A percentile compares a stretch with the other conserved stretches of the same genome.
Evolutionary conservation across 2,113 vertebrate genomes (phyloP).

Genomic region (Colaptes auratus): DNA sequence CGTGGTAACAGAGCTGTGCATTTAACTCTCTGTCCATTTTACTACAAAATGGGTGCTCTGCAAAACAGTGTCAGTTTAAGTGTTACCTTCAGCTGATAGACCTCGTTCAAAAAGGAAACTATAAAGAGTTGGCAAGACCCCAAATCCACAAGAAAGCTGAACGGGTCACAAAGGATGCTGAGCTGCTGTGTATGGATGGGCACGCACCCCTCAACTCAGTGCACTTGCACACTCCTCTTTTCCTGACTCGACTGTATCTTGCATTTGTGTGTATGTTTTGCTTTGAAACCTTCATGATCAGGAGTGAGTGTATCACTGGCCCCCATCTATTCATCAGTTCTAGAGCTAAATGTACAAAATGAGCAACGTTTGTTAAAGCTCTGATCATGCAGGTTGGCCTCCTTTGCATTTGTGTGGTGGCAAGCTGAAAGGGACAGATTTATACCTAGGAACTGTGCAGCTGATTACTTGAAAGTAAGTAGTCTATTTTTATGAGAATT

Average conservation of each 20-base stretch:
- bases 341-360: neutral
- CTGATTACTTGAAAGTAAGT: neutral
- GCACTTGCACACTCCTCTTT: neutral
- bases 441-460: neutral
- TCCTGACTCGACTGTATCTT: neutral
- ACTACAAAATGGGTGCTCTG: slow-evolving; percentile 40
- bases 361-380: neutral
- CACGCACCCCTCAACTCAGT: too few relatives aligned
- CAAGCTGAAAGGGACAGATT: neutral
- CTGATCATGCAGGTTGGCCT: neutral
- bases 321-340: neutral
- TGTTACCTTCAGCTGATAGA: slow-evolving; percentile 12
- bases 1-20: slow-evolving; percentile 17
- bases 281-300: neutral
- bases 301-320: neutral
- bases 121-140: neutral
- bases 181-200: neutral
- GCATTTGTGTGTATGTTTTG: neutral
- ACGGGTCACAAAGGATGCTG: neutral
- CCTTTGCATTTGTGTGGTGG: neutral
- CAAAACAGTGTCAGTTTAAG: slow-evolving; percentile 38
- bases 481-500: neutral
- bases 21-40: slow-evolving; percentile 32
- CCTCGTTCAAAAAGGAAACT: neutral
- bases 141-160: neutral